Evolutionary conservation across 37 sponge, comb jelly and placozoan genomes (phyloP), one percentile per base, ranked within the genome.

Genomic region (Axinella damicornis): DNA sequence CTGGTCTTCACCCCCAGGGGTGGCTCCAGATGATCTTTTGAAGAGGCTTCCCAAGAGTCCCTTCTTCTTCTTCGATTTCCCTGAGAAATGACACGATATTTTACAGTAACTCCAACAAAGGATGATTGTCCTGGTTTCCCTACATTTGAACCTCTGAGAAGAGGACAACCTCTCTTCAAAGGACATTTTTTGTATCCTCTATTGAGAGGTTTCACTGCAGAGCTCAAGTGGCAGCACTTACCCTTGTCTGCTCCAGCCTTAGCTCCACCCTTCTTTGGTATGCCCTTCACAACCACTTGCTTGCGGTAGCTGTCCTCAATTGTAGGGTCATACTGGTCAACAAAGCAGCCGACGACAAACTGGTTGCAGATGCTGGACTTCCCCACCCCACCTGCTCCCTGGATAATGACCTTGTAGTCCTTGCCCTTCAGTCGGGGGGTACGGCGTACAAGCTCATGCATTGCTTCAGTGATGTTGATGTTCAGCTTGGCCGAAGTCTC

Each of bases 241-340:
- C 46, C 46, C 46, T 46, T 46, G 46, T 46, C 46, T 46, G 46
- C n/a, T n/a, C n/a, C n/a, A n/a, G n/a, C n/a, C n/a, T n/a, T 46
- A 46, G 46, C 46, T 46, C 28, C 28, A 25, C 65, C 16, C 68
- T 20, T 40, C 72, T 83, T 22, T 13, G 84, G 82, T n/a, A 94
- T 73, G 17, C 90, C 93, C 36, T 86, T 84, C 0, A 97, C 70
- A n/a, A 87, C 79, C 24, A 89, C 64, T 71, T 88, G 89, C 83
- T 97, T 97, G 53, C 97, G 90, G 71, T 97, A 97, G 18, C 90
- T 81, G 77, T 97, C 97, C 85, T 97, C 97, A 61, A 97, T 94
- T 33, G 97, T 97, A 5, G 97, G 97, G 35, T 97, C 97, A 62
- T 97, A 97, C 20, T 87, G 62, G 37, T 89, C 84, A 1, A 94